These are phyloP conservation scores for Margaritifera margaritifera DNA, from an alignment of 2,888 invertebrate species.

Conservation along the genomic window DNA sequence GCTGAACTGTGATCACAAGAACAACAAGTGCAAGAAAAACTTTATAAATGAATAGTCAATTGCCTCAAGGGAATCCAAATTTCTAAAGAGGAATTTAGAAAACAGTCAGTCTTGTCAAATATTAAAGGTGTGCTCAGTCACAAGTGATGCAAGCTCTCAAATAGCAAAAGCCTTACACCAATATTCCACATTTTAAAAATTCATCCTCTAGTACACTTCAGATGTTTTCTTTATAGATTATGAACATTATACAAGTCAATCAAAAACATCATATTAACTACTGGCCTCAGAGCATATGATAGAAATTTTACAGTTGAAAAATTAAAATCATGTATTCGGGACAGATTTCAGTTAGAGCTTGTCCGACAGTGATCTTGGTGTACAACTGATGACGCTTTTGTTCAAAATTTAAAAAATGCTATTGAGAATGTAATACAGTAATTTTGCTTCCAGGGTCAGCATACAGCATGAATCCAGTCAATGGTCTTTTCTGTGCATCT, in stretches of 20 bases:
- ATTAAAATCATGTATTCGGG: slow-evolving; percentile 4
- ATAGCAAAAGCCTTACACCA: slow-evolving; percentile 7
- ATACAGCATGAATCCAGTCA: slow-evolving; percentile 5
- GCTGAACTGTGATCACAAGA: slow-evolving; percentile 7
- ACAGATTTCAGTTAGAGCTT: slow-evolving; percentile 3
- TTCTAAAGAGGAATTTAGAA: neutral
- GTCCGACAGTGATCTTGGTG: neutral
- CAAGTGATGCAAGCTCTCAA: slow-evolving; percentile 12
- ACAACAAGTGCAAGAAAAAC: slow-evolving; percentile 10
- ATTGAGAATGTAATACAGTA: slow-evolving; percentile 9
- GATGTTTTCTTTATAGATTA: slow-evolving; percentile 12
- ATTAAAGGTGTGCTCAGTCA: slow-evolving; percentile 12
- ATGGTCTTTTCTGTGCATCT: slow-evolving; percentile 9
- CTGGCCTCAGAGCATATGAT: neutral
- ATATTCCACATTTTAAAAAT: neutral
- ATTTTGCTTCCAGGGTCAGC: slow-evolving; percentile 7
- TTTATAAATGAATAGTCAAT: slow-evolving; percentile 7
- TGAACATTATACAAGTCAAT: slow-evolving; percentile 4
- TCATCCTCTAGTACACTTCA: slow-evolving; percentile 5
- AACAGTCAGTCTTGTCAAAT: neutral
- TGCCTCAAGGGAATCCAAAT: slow-evolving; percentile 3
- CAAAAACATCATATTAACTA: neutral
- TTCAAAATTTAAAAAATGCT: neutral
- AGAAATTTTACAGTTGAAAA: slow-evolving; percentile 1
- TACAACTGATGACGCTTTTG: neutral